Percentiles rank a stretch among this genome's conserved stretches.
These are phyloP conservation scores for Takifugu flavidus DNA, from an alignment of 2,113 vertebrate species.

Conservation along the genomic window DNA sequence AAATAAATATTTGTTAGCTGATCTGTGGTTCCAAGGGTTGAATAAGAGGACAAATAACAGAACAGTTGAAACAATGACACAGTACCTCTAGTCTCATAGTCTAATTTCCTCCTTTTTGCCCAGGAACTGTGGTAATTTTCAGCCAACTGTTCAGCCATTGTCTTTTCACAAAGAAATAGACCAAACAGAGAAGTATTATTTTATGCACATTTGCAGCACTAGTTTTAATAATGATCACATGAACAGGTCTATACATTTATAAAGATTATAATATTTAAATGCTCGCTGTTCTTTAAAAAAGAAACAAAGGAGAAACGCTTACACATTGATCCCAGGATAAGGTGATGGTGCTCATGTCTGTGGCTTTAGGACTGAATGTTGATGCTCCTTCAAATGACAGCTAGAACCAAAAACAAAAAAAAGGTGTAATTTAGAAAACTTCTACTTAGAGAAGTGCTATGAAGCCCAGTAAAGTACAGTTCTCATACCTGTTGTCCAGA, in stretches of 20 bases:
- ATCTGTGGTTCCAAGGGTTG: not conserved
- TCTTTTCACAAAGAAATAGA: conserved; percentile 61
- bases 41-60: not conserved
- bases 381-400: conserved; percentile 68
- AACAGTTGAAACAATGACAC: not conserved
- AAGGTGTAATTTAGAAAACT: not conserved
- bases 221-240: not conserved
- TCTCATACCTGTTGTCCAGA: conserved; percentile 81
- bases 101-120: conserved; percentile 90
- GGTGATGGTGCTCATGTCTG: conserved; percentile 91
- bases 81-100: conserved; percentile 89
- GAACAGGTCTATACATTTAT: not conserved
- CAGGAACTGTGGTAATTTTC: conserved; percentile 95
- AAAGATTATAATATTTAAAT: not conserved
- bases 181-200: not conserved
- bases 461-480: not conserved
- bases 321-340: conserved; percentile 91
- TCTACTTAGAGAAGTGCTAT: conserved; percentile 2
- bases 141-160: conserved; percentile 93
- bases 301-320: conserved; percentile 58
- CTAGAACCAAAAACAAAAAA: conserved; percentile 21
- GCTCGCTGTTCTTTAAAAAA: not conserved
- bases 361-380: conserved; percentile 86
- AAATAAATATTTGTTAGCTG: conserved; percentile 8
- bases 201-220: not conserved